A percentile compares a stretch with the other conserved stretches of the same genome.
These are phyloP conservation scores for Marasmarcha lunaedactyla DNA, from an alignment of 2,888 invertebrate genomes.

Conservation along the genomic window DNA sequence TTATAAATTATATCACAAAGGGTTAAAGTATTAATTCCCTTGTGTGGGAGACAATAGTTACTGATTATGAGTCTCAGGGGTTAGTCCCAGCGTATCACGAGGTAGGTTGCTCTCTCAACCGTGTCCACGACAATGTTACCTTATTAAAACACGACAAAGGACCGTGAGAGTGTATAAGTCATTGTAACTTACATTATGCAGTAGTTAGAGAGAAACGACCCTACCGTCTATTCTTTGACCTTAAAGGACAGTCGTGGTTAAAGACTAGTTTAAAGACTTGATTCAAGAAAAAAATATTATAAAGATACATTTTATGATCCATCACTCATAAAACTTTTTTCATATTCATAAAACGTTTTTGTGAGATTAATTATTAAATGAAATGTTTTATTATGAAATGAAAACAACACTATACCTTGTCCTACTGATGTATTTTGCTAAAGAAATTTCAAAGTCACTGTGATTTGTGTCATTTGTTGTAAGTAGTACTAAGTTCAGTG, in stretches of 20 bases:
- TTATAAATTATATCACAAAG: background rate
- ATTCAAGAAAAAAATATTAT: too few species aligned
- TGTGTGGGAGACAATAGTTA: slow-evolving; percentile 1
- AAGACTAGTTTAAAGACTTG: too few species aligned
- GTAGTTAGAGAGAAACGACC: background rate
- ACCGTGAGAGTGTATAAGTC: slow-evolving; percentile 45
- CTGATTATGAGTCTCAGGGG: slow-evolving; percentile 11
- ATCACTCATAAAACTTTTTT: too few species aligned
- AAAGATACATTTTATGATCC: too few species aligned
- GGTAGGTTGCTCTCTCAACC: slow-evolving; percentile 27
- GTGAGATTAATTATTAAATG: too few species aligned
- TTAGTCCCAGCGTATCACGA: slow-evolving; percentile 36
- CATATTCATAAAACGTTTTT: too few species aligned
- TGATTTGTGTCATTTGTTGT: slow-evolving; percentile 14
- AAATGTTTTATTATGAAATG: too few species aligned
- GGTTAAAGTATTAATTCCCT: background rate
- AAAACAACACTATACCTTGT: too few species aligned
- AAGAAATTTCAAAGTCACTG: too few species aligned
- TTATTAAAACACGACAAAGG: slow-evolving; percentile 47
- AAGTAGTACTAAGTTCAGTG: slow-evolving; percentile 29
- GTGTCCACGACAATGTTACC: slow-evolving; percentile 54
- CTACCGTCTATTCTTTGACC: background rate
- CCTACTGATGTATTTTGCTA: too few species aligned
- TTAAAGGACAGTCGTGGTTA: too few species aligned
- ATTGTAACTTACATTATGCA: slow-evolving; percentile 26